Evolutionary conservation across 2,113 vertebrate species (phyloP), one percentile per base, ranked within the genome.

Genomic region (Etheostoma spectabile): DNA sequence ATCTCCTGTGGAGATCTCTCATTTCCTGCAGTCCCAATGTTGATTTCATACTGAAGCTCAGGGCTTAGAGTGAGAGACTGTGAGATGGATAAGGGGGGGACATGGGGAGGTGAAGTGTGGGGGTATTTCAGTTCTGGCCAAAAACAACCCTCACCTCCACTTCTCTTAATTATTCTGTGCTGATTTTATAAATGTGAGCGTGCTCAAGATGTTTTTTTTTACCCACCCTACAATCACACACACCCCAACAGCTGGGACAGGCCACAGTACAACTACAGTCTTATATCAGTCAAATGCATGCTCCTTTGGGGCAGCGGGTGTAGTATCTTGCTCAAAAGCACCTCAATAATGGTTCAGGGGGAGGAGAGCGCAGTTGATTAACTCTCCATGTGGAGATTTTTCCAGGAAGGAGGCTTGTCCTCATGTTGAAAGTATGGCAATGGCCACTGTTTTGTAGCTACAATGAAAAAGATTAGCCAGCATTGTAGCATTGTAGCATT

Each of bases 21-120:
- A 93, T 94, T 95, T 94, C 93, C 94, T 94, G 93, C 87, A 89
- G 88, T 79, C 86, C 84, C 87, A 87, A 92, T 90, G 92, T 93
- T 93, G 89, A 93, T 94, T 94, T 94, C 92, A 92, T 93, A 92
- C 82, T 89, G 79, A 75, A 92, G 88, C 89, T 91, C 62, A 22
- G 86, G 86, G 88, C 87, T 93, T 90, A 90, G 84, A 86, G 88
- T 78, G 83, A 88, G 89, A 91, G 88, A 91, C 90, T 91, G 56
- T 66, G 81, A 80, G 88, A 86, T 83, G 86, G 79, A 80, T 48
- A 59, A 56, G 62, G 66, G 45, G 45, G 70, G 74, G 56, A 66
- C 46, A 52, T 18, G 83, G 66, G 82, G 82, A 87, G 78, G 79
- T 52, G 72, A 62, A 81, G 75, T 70, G 90, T 84, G 73, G 81